Conservation (phyloP, 1,140 invertebrate species). For the Hestina assimilis region DNA sequence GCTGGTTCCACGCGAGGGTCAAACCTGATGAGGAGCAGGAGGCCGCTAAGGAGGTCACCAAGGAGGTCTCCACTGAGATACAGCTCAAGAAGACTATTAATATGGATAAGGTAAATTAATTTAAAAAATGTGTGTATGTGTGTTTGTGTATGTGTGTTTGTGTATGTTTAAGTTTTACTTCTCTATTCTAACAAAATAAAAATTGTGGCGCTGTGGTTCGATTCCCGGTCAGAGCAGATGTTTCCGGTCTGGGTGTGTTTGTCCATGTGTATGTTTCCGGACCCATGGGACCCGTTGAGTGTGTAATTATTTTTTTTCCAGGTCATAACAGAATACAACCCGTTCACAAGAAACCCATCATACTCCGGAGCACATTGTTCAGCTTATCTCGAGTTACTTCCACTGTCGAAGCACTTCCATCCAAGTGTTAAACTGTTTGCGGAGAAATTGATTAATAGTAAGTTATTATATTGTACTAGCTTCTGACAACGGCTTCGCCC, state of each 20-base stretch:
- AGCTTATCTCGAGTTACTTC: slow-evolving; percentile 85
- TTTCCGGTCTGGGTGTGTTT: too few relatives aligned
- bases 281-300: too few relatives aligned
- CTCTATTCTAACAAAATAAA: too few relatives aligned
- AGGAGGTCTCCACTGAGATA: slow-evolving; percentile 55
- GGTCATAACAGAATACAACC: slow-evolving; percentile 81
- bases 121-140: too few relatives aligned
- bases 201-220: too few relatives aligned
- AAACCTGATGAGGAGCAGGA: slow-evolving; percentile 27
- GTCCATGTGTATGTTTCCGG: too few relatives aligned
- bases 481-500: too few relatives aligned
- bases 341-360: slow-evolving; percentile 88
- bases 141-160: too few relatives aligned
- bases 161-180: too few relatives aligned
- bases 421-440: slow-evolving; percentile 95
- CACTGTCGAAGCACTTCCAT: slow-evolving; percentile 90
- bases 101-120: slow-evolving; percentile 63
- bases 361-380: slow-evolving; percentile 86
- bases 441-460: slow-evolving; percentile 86
- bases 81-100: slow-evolving; percentile 67
- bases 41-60: slow-evolving; percentile 26
- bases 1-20: slow-evolving; percentile 63
- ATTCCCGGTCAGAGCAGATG: too few relatives aligned
- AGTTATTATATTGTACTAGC: slow-evolving; percentile 45
- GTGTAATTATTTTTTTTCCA: slow-evolving; percentile 25